Evolutionary conservation across 2,113 vertebrate genomes (phyloP).

Genomic region (Saguinus imperator): DNA sequence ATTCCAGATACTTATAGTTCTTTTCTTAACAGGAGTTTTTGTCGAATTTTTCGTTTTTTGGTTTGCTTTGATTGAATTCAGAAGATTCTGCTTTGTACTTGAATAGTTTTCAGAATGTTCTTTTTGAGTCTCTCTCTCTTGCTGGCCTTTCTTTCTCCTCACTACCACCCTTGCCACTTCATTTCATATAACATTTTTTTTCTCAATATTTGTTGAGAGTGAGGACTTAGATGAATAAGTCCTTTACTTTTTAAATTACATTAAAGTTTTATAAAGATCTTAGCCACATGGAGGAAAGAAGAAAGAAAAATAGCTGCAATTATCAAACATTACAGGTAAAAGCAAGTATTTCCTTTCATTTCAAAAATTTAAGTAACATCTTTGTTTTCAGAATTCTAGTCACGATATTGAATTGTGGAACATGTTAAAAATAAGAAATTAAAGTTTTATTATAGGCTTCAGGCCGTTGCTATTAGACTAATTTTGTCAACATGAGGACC

Average conservation of each 20-base stretch:
- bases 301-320: neutral
- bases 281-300: neutral
- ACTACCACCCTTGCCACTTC: neutral
- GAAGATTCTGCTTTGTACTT: neutral
- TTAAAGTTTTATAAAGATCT: neutral
- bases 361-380: constrained; percentile 1
- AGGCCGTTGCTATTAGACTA: neutral
- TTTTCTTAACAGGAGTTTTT: neutral
- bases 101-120: neutral
- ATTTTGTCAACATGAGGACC: neutral
- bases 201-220: neutral
- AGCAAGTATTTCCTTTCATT: constrained; percentile 17
- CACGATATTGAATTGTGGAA: neutral
- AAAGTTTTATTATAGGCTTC: neutral
- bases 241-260: neutral
- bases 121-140: neutral
- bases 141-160: neutral
- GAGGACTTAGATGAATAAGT: neutral
- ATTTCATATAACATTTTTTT: neutral
- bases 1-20: neutral
- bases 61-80: neutral
- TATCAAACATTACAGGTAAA: neutral
- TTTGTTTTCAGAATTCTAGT: constrained; percentile 38
- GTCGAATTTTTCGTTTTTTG: neutral
- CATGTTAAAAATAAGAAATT: neutral